phyloP scores from a whole-genome alignment of 2,113 vertebrate genomes.

The Sylvia atricapilla region DNA sequence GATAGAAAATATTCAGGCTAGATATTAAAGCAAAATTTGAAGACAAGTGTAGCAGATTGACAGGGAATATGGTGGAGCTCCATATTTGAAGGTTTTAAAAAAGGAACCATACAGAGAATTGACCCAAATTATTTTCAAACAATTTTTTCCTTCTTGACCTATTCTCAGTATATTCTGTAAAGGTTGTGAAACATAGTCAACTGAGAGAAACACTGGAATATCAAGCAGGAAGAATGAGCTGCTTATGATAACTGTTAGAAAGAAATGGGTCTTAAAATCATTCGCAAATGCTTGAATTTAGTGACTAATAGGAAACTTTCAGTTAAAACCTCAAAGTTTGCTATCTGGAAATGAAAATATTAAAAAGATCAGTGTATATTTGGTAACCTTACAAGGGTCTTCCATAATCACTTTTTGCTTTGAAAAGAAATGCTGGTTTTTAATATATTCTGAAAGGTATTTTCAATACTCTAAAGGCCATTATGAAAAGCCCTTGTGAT shows the following conservation, averaged over 20 bases:
- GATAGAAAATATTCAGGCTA: not conserved
- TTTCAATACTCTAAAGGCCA: not conserved
- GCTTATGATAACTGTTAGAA: not conserved
- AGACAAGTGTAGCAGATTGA: not conserved
- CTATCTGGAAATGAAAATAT: not conserved
- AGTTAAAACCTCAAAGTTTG: not conserved
- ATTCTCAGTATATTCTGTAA: not conserved
- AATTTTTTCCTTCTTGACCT: not conserved
- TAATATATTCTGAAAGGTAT: not conserved
- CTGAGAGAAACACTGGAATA: not conserved
- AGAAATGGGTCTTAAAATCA: not conserved
- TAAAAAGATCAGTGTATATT: not conserved
- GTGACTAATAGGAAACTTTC: not conserved
- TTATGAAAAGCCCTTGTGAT: not conserved
- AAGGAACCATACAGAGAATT: fast-evolving
- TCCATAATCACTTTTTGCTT: not conserved
- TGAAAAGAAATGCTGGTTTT: not conserved
- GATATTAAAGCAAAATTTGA: not conserved
- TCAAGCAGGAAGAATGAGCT: not conserved
- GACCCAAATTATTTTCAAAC: not conserved
- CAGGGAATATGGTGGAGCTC: not conserved
- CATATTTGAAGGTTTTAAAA: not conserved
- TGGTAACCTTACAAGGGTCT: not conserved
- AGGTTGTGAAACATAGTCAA: fast-evolving
- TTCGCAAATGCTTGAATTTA: not conserved